Conservation (phyloP, 2,888 invertebrate species). For the Ctenicera cuprea region DNA sequence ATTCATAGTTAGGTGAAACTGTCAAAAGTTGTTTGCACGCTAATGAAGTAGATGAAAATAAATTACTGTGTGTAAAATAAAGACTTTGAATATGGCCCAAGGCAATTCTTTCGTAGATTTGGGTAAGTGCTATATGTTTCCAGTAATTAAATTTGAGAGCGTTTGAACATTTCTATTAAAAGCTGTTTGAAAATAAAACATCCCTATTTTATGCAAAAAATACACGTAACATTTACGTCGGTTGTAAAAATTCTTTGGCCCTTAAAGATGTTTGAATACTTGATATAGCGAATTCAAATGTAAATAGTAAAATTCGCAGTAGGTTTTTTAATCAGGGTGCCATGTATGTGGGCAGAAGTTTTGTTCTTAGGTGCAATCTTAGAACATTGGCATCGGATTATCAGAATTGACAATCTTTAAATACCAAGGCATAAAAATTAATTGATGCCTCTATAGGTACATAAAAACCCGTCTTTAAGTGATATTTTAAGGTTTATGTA, state of each 20-base stretch:
- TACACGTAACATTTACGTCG: too few relatives aligned
- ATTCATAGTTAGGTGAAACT: background rate
- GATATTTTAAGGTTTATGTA: background rate
- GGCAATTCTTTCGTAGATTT: too few relatives aligned
- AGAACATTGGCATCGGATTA: background rate
- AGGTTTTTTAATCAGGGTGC: background rate
- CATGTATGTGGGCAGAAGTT: background rate
- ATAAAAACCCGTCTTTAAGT: background rate
- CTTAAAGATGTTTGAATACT: too few relatives aligned
- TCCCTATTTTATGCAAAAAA: too few relatives aligned
- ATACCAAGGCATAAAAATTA: background rate
- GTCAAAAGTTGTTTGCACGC: background rate
- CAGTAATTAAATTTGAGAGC: background rate
- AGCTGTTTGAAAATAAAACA: too few relatives aligned
- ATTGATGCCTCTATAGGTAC: background rate
- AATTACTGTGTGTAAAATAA: background rate
- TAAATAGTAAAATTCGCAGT: too few relatives aligned
- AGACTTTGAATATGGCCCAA: background rate
- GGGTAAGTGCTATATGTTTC: too few relatives aligned
- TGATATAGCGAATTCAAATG: background rate
- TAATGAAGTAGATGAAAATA: conserved; percentile 7
- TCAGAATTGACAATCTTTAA: background rate
- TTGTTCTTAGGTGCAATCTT: background rate
- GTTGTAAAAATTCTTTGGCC: too few relatives aligned
- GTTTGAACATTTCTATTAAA: background rate